phyloP scores from a whole-genome alignment of 2,797 vertebrate genomes.

The Brotogeris chrysoptera region DNA sequence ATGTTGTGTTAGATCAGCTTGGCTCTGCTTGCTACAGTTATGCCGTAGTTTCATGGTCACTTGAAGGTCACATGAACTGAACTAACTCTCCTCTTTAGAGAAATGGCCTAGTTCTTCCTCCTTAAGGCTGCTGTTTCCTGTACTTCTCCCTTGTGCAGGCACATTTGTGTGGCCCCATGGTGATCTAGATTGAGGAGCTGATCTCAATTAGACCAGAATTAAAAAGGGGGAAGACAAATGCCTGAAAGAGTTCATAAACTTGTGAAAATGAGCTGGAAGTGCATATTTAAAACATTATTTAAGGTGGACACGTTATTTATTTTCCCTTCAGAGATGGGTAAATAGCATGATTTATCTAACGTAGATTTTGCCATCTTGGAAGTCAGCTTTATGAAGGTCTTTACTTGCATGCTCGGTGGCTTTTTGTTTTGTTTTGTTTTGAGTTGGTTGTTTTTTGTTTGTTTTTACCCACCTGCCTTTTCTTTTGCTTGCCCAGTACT shows the following conservation, averaged over 20 bases:
- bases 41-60: neutral
- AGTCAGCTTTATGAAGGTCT: neutral
- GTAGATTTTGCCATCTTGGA: neutral
- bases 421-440: neutral
- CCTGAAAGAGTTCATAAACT: neutral
- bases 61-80: neutral
- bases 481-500: neutral
- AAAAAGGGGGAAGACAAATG: neutral
- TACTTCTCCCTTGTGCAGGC: neutral
- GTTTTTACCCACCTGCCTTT: neutral
- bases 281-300: neutral
- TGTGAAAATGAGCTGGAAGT: neutral
- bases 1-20: neutral
- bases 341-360: neutral
- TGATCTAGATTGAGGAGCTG: neutral
- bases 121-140: neutral
- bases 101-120: neutral
- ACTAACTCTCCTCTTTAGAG: neutral
- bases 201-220: neutral
- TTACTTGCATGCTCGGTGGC: neutral
- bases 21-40: neutral
- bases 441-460: neutral
- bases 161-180: accelerated
- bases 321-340: neutral
- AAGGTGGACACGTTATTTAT: neutral